Conservation (phyloP, 1,140 invertebrate genomes). For the Triops cancriformis region DNA sequence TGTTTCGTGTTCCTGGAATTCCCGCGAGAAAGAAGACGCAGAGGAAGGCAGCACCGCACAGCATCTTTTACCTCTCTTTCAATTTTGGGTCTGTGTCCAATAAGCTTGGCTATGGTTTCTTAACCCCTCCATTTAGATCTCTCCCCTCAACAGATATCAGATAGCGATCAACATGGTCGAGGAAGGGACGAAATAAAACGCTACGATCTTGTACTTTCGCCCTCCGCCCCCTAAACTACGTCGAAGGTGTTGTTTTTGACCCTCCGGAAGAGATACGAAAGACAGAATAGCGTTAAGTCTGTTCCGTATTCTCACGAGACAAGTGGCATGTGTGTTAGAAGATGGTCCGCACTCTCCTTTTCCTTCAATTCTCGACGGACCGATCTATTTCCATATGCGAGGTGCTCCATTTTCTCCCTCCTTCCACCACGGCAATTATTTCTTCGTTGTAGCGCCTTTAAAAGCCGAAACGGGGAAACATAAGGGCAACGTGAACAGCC, state of each 20-base stretch:
- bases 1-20: background rate
- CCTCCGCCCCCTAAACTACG: background rate
- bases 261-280: background rate
- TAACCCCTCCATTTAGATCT: background rate
- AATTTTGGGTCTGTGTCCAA: too few relatives aligned
- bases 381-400: conserved; percentile 5
- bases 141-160: background rate
- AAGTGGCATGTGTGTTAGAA: background rate
- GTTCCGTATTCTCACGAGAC: background rate
- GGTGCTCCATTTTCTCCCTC: background rate
- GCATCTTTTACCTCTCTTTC: background rate
- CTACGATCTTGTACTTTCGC: background rate
- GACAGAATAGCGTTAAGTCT: background rate
- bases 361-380: background rate
- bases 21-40: background rate
- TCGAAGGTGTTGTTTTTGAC: background rate
- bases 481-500: background rate
- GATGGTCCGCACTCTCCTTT: background rate
- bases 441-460: background rate
- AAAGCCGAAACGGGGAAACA: background rate
- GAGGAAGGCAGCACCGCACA: background rate
- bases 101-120: too few relatives aligned
- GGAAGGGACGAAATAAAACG: background rate
- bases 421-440: background rate
- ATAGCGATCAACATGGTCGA: background rate